A percentile compares a stretch with the other conserved stretches of the same genome.
Evolutionary conservation across 2,888 invertebrate genomes (phyloP).

Genomic region (Caprella mutica): DNA sequence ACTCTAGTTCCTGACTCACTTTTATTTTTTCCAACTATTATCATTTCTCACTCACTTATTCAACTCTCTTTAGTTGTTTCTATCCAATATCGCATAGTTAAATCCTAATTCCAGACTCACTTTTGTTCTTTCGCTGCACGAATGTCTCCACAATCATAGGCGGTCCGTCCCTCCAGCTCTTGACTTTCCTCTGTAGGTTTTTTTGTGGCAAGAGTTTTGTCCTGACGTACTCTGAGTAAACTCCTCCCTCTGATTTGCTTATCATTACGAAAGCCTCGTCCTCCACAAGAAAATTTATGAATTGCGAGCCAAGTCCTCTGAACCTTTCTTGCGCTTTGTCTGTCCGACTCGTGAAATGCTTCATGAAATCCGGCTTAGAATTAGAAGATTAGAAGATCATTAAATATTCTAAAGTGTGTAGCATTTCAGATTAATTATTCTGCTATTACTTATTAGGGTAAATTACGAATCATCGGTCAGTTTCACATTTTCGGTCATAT

Average conservation of each 20-base stretch:
- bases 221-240: neutral
- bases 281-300: constrained; percentile 3
- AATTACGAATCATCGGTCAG: too few relatives aligned
- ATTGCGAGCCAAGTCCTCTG: neutral
- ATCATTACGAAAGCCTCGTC: constrained; percentile 1
- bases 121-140: neutral
- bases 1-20: too few relatives aligned
- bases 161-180: neutral
- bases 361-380: neutral
- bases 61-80: too few relatives aligned
- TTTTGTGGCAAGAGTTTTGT: neutral
- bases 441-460: too few relatives aligned
- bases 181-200: neutral
- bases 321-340: neutral
- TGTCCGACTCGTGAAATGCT: neutral
- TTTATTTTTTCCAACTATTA: too few relatives aligned
- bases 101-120: too few relatives aligned
- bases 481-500: too few relatives aligned
- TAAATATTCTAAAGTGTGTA: too few relatives aligned
- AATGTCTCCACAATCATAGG: neutral
- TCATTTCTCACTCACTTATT: too few relatives aligned
- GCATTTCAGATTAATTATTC: too few relatives aligned
- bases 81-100: too few relatives aligned
- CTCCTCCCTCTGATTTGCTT: neutral
- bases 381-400: neutral